Evolutionary conservation across 2,888 invertebrate genomes (phyloP).

Genomic region (Cryptus armator): DNA sequence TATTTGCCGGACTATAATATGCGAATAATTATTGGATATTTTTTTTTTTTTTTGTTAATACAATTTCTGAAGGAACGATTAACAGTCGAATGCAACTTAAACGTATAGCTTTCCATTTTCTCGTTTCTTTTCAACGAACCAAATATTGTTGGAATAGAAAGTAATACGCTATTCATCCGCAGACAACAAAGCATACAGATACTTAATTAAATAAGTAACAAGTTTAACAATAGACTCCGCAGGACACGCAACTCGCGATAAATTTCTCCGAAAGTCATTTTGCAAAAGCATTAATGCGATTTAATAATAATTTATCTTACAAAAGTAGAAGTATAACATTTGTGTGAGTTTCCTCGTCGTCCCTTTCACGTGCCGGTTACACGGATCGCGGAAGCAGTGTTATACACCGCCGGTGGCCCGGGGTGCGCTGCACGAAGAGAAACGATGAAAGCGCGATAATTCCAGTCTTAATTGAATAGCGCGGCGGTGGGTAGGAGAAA

Average conservation of each 20-base stretch:
- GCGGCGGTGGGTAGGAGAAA: slow-evolving; percentile 70
- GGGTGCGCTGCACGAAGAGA: slow-evolving; percentile 38
- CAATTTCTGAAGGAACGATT: no score
- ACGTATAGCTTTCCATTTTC: no score
- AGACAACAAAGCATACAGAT: no score
- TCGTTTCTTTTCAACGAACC: no score
- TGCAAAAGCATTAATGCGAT: not conserved
- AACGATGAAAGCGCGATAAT: slow-evolving; percentile 74
- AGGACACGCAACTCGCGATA: not conserved
- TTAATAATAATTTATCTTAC: not conserved
- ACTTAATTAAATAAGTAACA: not conserved
- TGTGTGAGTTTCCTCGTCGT: slow-evolving; percentile 3
- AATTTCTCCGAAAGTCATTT: not conserved
- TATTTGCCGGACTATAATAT: no score
- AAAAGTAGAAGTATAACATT: not conserved
- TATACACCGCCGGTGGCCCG: not conserved
- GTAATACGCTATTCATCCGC: no score
- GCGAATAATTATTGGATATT: no score
- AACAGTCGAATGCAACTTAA: no score
- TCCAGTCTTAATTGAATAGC: slow-evolving; percentile 76
- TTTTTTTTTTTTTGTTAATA: no score
- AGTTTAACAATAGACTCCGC: not conserved
- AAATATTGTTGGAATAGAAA: no score
- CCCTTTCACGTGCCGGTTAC: not conserved
- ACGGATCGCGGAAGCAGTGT: not conserved